Conservation (phyloP, 2,888 invertebrate species). For the Acholoe squamosa region DNA sequence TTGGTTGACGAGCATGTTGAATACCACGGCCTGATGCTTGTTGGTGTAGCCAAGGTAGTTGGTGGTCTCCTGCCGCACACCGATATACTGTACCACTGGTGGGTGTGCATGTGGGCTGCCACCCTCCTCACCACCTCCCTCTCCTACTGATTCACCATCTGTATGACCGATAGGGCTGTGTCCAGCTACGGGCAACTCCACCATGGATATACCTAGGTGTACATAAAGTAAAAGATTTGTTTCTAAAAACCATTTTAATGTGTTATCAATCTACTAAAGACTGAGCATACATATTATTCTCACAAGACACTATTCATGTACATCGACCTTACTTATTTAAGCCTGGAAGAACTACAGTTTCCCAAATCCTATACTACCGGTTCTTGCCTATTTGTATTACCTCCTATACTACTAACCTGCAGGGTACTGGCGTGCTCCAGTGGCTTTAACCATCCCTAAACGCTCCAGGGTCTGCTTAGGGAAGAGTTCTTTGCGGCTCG, state of each 20-base stretch:
- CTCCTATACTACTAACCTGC: conserved; percentile 65
- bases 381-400: no score
- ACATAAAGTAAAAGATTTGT: no score
- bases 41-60: conserved; percentile 86
- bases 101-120: not conserved
- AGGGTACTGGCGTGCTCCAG: conserved; percentile 74
- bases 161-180: not conserved
- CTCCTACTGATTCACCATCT: conserved; percentile 71
- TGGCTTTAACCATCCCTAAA: conserved; percentile 87
- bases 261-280: no score
- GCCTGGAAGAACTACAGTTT: no score
- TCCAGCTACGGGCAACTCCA: not conserved
- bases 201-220: not conserved
- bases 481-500: conserved; percentile 83
- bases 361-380: no score
- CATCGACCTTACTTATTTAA: no score
- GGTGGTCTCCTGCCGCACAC: conserved; percentile 58
- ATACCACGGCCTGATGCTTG: conserved; percentile 76
- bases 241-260: no score
- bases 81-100: conserved; percentile 46
- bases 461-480: conserved; percentile 84
- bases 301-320: no score
- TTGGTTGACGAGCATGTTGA: conserved; percentile 74
- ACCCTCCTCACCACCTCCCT: conserved; percentile 84
- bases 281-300: no score